Base-by-base conservation (phyloP, 2,797 vertebrate species). In the Paramormyrops hopkinsi region DNA sequence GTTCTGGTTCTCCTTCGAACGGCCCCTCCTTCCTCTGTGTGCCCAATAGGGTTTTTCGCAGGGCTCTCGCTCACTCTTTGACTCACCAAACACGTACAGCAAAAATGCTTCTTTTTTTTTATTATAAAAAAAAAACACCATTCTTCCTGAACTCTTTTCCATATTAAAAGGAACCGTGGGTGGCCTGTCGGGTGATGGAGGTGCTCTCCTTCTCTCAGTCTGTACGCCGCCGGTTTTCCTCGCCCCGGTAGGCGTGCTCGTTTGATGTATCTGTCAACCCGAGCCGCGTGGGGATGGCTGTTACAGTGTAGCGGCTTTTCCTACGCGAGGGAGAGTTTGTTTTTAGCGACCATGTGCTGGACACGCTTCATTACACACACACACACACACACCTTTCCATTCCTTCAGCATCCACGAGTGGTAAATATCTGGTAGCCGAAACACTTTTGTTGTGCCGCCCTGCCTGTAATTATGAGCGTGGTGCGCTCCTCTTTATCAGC, bases 381-480 rank as follows among this genome's bases (percentile, higher is more conserved):
- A 2, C 9, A 12, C 22, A 0, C 8, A 2, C 8, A 11, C 25
- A 1, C 6, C 48, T 0, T 17, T 2, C 51, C 19, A 44, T 22
- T 17, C 50, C 44, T n/a, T 65, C 11, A 56, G 79, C 65, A 62
- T 69, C 59, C 84, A 83, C 86, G 73, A 86, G 46, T 59, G 50
- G 37, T 8, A 11, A 56, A 83, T 51, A 83, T 79, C 88, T 82
- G 41, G n/a, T 41, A 89, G 79, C 86, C 44, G 62, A 54, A 53
- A 88, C 82, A 50, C 50, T 73, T 6, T 11, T 56, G 65, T 83
- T 14, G 37, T 59, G 86, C 87, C 89, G 48, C 51, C 79, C 84
- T 86, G 89, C 91, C 89, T 90, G 90, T 82, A 90, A 90, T 91
- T 91, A 90, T 87, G 29, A 29, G 29, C 29, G 29, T 29, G 29